phyloP scores from a whole-genome alignment of 2,888 invertebrate genomes.

The Lithophane leautieri region DNA sequence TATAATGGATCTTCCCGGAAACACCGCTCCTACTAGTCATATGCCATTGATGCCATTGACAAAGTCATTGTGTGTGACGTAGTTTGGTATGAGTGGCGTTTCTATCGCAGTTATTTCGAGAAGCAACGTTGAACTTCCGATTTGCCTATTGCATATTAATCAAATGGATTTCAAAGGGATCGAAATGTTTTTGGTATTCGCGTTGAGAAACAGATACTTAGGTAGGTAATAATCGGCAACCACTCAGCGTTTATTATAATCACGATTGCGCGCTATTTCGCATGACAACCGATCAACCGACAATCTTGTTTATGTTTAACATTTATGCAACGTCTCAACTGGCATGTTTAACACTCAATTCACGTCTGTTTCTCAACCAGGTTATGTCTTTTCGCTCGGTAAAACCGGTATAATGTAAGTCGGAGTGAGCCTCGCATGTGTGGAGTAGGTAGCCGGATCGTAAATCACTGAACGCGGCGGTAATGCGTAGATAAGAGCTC shows the following conservation, averaged over 20 bases:
- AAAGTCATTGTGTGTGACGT: constrained; percentile 67
- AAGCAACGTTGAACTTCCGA: constrained; percentile 23
- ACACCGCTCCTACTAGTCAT: constrained; percentile 58
- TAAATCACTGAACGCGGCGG: constrained; percentile 86
- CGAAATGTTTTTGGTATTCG: constrained; percentile 20
- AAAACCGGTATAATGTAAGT: constrained; percentile 79
- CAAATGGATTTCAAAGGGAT: constrained; percentile 28
- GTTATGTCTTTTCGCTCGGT: constrained; percentile 80
- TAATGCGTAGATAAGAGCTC: constrained; percentile 89
- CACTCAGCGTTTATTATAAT: constrained; percentile 61
- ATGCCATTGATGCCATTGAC: constrained; percentile 69
- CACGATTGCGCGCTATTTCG: constrained; percentile 65
- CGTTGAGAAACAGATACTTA: constrained; percentile 18
- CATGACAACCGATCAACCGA: constrained; percentile 71
- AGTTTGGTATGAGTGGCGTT: constrained; percentile 19
- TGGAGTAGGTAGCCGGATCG: constrained; percentile 82
- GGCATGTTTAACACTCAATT: constrained; percentile 84
- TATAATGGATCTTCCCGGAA: constrained; percentile 74
- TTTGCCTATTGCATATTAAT: constrained; percentile 21
- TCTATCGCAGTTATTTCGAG: constrained; percentile 20
- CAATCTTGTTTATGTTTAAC: constrained; percentile 75
- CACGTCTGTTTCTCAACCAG: constrained; percentile 83
- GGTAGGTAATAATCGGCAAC: constrained; percentile 22
- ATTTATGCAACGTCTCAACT: constrained; percentile 81
- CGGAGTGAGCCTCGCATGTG: constrained; percentile 72